Percentiles rank a stretch among this genome's conserved stretches.
These are phyloP conservation scores for Julus scandinavius DNA, from an alignment of 2,888 invertebrate genomes.

Conservation along the genomic window DNA sequence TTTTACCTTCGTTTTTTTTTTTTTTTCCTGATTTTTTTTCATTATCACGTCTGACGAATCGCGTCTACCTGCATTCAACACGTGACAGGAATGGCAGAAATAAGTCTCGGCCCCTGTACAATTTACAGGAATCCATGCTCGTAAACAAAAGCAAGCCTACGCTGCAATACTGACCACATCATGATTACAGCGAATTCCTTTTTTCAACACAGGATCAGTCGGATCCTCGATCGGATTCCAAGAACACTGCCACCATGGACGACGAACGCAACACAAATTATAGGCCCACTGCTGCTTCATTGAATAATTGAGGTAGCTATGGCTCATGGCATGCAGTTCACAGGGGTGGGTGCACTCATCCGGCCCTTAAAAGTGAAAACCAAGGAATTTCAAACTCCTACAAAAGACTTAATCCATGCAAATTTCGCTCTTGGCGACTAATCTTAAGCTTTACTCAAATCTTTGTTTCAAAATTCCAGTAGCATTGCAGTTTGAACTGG, in stretches of 20 bases:
- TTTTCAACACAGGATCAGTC: not conserved
- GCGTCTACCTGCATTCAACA: not conserved
- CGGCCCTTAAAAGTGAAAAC: not conserved
- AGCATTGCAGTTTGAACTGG: no score
- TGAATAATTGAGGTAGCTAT: slow-evolving; percentile 29
- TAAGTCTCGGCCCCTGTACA: not conserved
- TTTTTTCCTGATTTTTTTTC: not conserved
- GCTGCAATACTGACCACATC: slow-evolving; percentile 11
- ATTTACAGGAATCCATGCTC: slow-evolving; percentile 45
- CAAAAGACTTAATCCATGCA: not conserved
- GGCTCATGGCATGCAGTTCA: not conserved
- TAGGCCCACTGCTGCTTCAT: slow-evolving; percentile 42
- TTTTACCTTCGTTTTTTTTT: not conserved
- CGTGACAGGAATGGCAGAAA: slow-evolving; percentile 27
- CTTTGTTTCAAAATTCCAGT: no score
- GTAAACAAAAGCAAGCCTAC: slow-evolving; percentile 14
- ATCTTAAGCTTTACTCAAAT: no score
- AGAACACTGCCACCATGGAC: not conserved
- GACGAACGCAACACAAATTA: not conserved
- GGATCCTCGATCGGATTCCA: not conserved
- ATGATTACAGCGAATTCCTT: slow-evolving; percentile 9
- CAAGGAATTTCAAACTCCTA: not conserved
- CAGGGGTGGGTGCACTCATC: slow-evolving; percentile 13
- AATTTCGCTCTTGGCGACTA: not conserved
- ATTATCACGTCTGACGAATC: slow-evolving; percentile 45